Base-by-base conservation (phyloP, 2,888 invertebrate species). In the Brachyopa scutellaris region DNA sequence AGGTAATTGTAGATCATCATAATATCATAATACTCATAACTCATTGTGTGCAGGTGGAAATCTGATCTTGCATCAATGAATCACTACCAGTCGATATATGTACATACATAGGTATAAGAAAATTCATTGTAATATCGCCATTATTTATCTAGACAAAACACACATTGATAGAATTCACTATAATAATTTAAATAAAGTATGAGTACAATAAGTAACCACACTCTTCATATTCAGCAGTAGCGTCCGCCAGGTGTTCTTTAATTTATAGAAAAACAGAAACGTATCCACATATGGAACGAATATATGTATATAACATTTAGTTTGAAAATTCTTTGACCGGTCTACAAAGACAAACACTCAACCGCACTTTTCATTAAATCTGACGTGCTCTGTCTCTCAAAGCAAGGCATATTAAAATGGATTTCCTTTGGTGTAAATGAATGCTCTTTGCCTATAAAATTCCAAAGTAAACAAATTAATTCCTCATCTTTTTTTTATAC, bases 251-350 rank as follows among this genome's bases (percentile, higher is more conserved):
- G 67, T 67, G 67, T 55, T 42, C 42, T 33, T 31, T 31, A 33
- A 6, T 31, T 13, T 17, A 11, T 53, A 2, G 11, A 42, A 42
- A 55, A n/a, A n/a, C n/a, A n/a, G n/a, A n/a, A n/a, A n/a, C n/a
- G n/a, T n/a, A n/a, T n/a, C n/a, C n/a, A 19, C 55, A 67, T 55
- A 42, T 55, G 40, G 31, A 7, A 9, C 8, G 33, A 55, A 55
- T 67, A 67, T 67, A 55, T n/a, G n/a, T n/a, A n/a, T 66, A 51
- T 33, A 66, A 47, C 26, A 29, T 40, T 51, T 17, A 17, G 19
- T 29, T 51, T 29, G 7, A 66, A 33, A 29, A 38, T 51, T 66
- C 40, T 17, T 33, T 31, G 4, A 29, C 29, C 29, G 1, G 36
- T n/a, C n/a, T n/a, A n/a, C n/a, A n/a, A n/a, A 6, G 7, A 29